Evolutionary conservation across 2,888 invertebrate species (phyloP).

Genomic region (Nomada fucata): DNA sequence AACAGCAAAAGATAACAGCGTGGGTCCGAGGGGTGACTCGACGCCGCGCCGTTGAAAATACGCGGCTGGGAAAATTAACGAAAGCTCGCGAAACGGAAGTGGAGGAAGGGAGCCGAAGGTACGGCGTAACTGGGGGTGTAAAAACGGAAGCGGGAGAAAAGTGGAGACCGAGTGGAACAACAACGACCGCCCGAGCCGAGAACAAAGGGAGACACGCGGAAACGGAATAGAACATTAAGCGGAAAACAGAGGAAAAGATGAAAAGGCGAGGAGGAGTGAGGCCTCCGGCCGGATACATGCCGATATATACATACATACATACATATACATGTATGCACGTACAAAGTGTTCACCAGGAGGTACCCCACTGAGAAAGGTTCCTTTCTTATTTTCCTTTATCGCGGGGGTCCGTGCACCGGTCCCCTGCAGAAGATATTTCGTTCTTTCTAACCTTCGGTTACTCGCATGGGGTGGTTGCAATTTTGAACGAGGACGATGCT

Average conservation of each 20-base stretch:
- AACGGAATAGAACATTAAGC: constrained; percentile 25
- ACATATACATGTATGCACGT: no score
- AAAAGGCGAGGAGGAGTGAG: constrained; percentile 23
- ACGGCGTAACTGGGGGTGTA: background rate
- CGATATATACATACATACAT: constrained; percentile 7
- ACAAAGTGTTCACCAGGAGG: no score
- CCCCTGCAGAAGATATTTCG: no score
- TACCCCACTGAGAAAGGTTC: no score
- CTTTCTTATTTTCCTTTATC: background rate
- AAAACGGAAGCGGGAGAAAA: background rate
- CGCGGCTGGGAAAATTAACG: constrained; percentile 45
- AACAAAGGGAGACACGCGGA: constrained; percentile 32
- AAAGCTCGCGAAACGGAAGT: constrained; percentile 32
- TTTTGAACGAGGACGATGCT: no score
- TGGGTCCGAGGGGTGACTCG: constrained; percentile 1
- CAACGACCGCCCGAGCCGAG: background rate
- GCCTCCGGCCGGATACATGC: background rate
- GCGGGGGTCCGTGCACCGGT: no score
- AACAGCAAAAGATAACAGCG: constrained; percentile 43
- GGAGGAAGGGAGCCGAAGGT: background rate
- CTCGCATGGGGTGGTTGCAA: no score
- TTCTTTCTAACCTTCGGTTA: no score
- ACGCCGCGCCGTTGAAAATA: background rate
- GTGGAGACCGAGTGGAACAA: constrained; percentile 31
- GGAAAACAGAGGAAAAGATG: constrained; percentile 21